Evolutionary conservation across 2,888 invertebrate species (phyloP).

Genomic region (Nymphalis polychloros): DNA sequence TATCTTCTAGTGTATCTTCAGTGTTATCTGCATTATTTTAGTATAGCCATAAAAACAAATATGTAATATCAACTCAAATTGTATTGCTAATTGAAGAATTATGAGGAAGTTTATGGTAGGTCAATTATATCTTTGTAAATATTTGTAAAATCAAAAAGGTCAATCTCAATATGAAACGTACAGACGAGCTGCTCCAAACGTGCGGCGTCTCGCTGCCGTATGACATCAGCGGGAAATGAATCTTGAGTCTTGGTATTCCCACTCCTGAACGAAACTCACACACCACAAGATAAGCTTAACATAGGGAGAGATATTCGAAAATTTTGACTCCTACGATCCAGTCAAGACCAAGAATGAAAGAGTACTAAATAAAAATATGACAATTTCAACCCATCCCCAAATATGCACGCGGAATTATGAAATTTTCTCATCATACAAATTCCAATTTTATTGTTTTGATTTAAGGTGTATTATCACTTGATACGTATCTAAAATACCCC

Average conservation of each 20-base stretch:
- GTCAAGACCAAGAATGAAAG: slow-evolving; percentile 44
- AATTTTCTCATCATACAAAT: slow-evolving; percentile 43
- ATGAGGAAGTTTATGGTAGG: no score
- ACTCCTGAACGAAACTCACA: slow-evolving; percentile 39
- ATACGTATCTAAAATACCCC: slow-evolving; percentile 48
- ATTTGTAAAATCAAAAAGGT: background rate
- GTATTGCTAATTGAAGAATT: no score
- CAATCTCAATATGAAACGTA: slow-evolving; percentile 43
- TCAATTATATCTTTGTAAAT: no score
- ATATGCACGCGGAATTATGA: slow-evolving; percentile 63
- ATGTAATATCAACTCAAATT: no score
- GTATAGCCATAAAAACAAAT: no score
- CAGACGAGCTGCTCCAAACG: slow-evolving; percentile 78
- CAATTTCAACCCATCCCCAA: slow-evolving; percentile 53
- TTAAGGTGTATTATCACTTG: slow-evolving; percentile 40
- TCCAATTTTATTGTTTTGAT: slow-evolving; percentile 1
- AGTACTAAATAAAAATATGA: slow-evolving; percentile 70
- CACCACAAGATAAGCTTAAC: slow-evolving; percentile 22
- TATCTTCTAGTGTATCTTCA: no score
- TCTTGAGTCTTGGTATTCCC: slow-evolving; percentile 65
- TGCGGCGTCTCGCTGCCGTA: slow-evolving; percentile 80
- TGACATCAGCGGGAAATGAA: slow-evolving; percentile 82
- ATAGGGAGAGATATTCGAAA: slow-evolving; percentile 10
- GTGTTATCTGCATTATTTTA: no score
- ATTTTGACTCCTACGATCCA: slow-evolving; percentile 39